Evolutionary conservation across 2,797 vertebrate species (phyloP).

Genomic region (Ispidina lecontei): DNA sequence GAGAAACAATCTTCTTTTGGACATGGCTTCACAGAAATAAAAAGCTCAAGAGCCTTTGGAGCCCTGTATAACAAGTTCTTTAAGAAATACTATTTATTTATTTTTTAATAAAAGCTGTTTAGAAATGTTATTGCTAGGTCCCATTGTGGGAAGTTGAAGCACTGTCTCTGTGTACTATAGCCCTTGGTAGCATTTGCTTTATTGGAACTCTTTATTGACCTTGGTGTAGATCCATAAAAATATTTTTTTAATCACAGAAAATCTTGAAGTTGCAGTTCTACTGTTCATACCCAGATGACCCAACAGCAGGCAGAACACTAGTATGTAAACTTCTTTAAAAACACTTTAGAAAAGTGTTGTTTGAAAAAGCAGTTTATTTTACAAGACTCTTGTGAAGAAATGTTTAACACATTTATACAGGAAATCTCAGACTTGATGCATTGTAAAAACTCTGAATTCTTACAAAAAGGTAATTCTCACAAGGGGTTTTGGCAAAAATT

Average conservation of each 20-base stretch:
- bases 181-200: slow-evolving; percentile 23
- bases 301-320: not conserved
- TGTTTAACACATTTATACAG: not conserved
- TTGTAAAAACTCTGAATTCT: not conserved
- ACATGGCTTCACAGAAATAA: not conserved
- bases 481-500: not conserved
- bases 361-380: not conserved
- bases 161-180: not conserved
- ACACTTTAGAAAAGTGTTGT: not conserved
- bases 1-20: not conserved
- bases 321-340: not conserved
- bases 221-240: not conserved
- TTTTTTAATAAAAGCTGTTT: not conserved
- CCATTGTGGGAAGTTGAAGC: not conserved
- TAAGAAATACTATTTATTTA: not conserved
- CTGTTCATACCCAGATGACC: not conserved
- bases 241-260: not conserved
- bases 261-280: not conserved
- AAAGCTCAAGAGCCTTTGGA: not conserved
- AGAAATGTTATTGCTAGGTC: slow-evolving; percentile 48
- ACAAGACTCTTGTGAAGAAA: not conserved
- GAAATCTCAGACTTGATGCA: not conserved
- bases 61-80: not conserved
- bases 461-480: not conserved
- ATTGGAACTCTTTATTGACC: not conserved